phyloP scores from a whole-genome alignment of 2,888 invertebrate species.

The Troilus luridus region DNA sequence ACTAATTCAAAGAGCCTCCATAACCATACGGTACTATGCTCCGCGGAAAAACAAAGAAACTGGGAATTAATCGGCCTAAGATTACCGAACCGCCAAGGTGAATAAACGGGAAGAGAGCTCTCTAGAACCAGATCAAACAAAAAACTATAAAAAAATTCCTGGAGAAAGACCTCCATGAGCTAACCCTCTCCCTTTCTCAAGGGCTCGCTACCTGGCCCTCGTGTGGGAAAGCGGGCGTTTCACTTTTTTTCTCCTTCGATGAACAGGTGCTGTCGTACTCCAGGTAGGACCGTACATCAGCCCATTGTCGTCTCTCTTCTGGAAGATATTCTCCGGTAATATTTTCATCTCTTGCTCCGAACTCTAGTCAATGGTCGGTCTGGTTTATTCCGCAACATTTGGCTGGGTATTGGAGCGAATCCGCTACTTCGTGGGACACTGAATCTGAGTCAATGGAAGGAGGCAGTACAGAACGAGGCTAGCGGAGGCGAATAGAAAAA shows the following conservation, averaged over 20 bases:
- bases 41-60: conserved; percentile 9
- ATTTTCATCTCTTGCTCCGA: conserved; percentile 11
- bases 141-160: conserved; percentile 6
- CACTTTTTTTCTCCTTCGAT: conserved; percentile 1
- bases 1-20: neutral
- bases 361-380: conserved; percentile 1
- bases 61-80: conserved; percentile 10
- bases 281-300: conserved; percentile 38
- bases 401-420: conserved; percentile 32
- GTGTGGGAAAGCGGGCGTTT: conserved; percentile 38
- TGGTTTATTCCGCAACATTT: conserved; percentile 45
- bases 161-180: conserved; percentile 21
- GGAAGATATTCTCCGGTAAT: conserved; percentile 19
- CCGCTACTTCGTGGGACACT: conserved; percentile 46
- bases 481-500: neutral
- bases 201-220: neutral
- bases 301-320: conserved; percentile 7
- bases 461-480: neutral
- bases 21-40: neutral
- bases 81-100: conserved; percentile 30
- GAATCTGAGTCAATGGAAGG: conserved; percentile 13
- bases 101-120: conserved; percentile 39
- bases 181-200: conserved; percentile 56
- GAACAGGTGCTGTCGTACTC: conserved; percentile 49
- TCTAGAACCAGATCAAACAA: conserved; percentile 14